Evolutionary conservation across 2,888 invertebrate genomes (phyloP).

Genomic region (Creontiades dilutus): DNA sequence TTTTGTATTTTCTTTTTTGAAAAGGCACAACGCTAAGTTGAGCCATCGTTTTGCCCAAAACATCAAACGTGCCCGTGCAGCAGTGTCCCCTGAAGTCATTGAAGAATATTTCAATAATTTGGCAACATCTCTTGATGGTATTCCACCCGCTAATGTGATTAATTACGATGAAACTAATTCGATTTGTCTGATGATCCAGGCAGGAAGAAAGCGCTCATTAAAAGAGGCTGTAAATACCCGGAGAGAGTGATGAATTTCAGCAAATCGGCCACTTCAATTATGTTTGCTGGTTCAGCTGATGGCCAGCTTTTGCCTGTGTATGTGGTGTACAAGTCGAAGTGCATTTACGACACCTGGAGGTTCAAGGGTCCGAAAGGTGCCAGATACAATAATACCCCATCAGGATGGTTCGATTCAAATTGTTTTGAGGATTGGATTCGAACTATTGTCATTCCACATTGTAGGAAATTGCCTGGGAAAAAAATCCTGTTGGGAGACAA

Average conservation of each 20-base stretch:
- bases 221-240: slow-evolving; percentile 75
- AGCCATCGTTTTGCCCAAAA: not conserved
- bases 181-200: slow-evolving; percentile 71
- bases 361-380: slow-evolving; percentile 55
- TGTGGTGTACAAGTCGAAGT: slow-evolving; percentile 74
- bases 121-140: not conserved
- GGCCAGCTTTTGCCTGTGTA: slow-evolving; percentile 74
- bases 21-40: not conserved
- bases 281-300: slow-evolving; percentile 74
- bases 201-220: slow-evolving; percentile 68
- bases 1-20: not conserved
- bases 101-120: not conserved
- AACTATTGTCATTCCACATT: not conserved
- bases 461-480: not conserved
- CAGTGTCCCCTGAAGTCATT: not conserved
- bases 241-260: slow-evolving; percentile 74
- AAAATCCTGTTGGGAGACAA: not conserved
- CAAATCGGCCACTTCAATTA: slow-evolving; percentile 73
- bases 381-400: not conserved
- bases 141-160: slow-evolving; percentile 55
- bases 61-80: not conserved
- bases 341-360: slow-evolving; percentile 74
- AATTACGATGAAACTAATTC: slow-evolving; percentile 73
- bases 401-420: not conserved
- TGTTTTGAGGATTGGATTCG: not conserved